These are phyloP conservation scores for Philopedon plagiatum DNA, from an alignment of 2,888 invertebrate species.

Conservation along the genomic window DNA sequence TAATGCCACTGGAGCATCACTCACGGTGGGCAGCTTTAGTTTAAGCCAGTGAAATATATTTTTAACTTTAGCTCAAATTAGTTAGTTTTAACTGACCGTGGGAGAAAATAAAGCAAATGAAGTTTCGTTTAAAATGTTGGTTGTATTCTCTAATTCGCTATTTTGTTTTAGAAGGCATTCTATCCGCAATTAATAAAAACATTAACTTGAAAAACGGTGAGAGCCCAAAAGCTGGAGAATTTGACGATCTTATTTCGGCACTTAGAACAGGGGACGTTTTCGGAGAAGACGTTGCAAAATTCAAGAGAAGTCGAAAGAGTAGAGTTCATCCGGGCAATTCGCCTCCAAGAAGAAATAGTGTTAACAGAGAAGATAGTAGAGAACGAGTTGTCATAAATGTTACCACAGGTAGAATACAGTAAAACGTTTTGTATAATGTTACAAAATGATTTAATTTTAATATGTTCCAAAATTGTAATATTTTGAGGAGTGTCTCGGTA, in stretches of 20 bases:
- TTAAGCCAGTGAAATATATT: too few species aligned
- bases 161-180: conserved; percentile 70
- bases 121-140: not conserved
- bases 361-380: conserved; percentile 78
- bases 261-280: conserved; percentile 95
- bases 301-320: conserved; percentile 82
- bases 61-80: too few species aligned
- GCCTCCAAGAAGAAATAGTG: conserved; percentile 75
- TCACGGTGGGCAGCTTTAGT: too few species aligned
- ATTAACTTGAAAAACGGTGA: conserved; percentile 77
- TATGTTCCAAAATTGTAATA: not conserved
- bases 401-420: conserved; percentile 51
- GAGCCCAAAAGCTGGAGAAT: conserved; percentile 83
- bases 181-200: conserved; percentile 82
- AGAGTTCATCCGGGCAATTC: conserved; percentile 75
- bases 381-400: conserved; percentile 71
- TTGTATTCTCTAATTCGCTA: not conserved
- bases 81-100: too few species aligned
- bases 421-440: not conserved
- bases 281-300: conserved; percentile 95
- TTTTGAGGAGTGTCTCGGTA: too few species aligned
- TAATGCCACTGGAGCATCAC: too few species aligned
- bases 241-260: conserved; percentile 96
- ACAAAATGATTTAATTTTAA: not conserved
- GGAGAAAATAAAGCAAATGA: not conserved